These are phyloP conservation scores for Abramis brama DNA, from an alignment of 2,113 vertebrate genomes.

Conservation along the genomic window DNA sequence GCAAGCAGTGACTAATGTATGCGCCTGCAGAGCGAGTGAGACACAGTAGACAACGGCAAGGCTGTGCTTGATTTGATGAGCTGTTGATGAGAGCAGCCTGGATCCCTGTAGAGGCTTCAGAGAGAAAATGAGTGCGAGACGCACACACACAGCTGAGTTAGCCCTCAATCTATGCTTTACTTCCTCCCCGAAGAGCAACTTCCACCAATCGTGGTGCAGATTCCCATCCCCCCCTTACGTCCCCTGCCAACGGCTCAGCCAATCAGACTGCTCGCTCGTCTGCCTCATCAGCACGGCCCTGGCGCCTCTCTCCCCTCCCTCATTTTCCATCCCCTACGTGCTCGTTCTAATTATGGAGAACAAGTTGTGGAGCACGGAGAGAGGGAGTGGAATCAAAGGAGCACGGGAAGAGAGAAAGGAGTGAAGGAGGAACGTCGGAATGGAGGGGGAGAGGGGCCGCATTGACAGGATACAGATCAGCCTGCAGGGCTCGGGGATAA, in stretches of 20 bases:
- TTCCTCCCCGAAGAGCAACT: conserved; percentile 52
- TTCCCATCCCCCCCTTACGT: conserved; percentile 56
- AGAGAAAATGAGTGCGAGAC: conserved; percentile 40
- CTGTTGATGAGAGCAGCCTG: conserved; percentile 59
- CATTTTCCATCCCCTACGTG: conserved; percentile 47
- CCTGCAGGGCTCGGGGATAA: conserved; percentile 53
- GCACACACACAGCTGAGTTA: conserved; percentile 22
- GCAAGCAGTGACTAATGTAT: conserved; percentile 48
- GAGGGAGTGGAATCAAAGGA: conserved; percentile 58
- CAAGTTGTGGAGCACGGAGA: conserved; percentile 49
- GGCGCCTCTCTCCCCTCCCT: conserved; percentile 35
- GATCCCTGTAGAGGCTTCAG: conserved; percentile 55
- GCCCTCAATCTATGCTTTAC: conserved; percentile 52
- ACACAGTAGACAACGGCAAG: conserved; percentile 27
- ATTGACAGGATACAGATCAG: conserved; percentile 55
- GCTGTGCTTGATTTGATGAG: conserved; percentile 61
- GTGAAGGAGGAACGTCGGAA: conserved; percentile 29
- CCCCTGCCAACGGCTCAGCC: conserved; percentile 60
- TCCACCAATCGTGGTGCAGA: conserved; percentile 49
- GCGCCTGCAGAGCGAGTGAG: conserved; percentile 20
- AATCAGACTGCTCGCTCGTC: conserved; percentile 46
- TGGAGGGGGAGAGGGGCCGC: conserved; percentile 41
- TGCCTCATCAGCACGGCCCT: conserved; percentile 59
- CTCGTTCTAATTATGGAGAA: conserved; percentile 65
- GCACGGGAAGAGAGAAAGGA: conserved; percentile 34